Conservation (phyloP, 2,888 invertebrate genomes). For the Chironomus riparius region DNA sequence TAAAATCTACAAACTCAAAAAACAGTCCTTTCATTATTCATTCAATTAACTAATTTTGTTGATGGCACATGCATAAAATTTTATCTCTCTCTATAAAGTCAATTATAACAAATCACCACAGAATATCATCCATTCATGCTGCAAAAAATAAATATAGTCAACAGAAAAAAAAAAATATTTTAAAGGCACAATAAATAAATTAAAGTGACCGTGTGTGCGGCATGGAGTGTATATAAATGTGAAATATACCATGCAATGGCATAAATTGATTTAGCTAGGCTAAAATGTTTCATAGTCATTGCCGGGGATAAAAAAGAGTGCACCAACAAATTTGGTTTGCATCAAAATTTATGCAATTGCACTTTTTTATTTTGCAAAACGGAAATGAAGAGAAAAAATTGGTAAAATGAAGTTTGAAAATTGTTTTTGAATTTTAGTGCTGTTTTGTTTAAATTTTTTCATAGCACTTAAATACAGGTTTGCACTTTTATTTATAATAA, state of each 20-base stretch:
- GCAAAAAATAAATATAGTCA: background rate
- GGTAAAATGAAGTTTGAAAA: background rate
- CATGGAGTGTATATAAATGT: background rate
- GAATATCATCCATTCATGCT: background rate
- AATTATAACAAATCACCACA: background rate
- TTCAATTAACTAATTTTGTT: too few relatives aligned
- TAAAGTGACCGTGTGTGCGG: slow-evolving; percentile 21
- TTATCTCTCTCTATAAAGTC: background rate
- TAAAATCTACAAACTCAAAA: too few relatives aligned
- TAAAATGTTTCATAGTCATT: slow-evolving; percentile 13
- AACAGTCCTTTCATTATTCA: too few relatives aligned
- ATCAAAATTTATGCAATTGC: background rate
- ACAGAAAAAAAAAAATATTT: background rate
- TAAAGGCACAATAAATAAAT: slow-evolving; percentile 26
- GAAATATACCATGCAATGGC: slow-evolving; percentile 19
- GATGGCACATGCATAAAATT: too few relatives aligned
- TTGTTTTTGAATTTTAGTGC: background rate
- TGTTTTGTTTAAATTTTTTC: background rate
- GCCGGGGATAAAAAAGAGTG: background rate
- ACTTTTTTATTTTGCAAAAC: too few relatives aligned
- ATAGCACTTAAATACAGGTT: background rate
- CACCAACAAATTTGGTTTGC: slow-evolving; percentile 9
- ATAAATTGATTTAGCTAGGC: slow-evolving; percentile 25
- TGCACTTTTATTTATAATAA: too few relatives aligned
- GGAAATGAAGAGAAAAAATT: background rate